Evolutionary conservation across 2,797 vertebrate genomes (phyloP).

Genomic region (Scleropages formosus): DNA sequence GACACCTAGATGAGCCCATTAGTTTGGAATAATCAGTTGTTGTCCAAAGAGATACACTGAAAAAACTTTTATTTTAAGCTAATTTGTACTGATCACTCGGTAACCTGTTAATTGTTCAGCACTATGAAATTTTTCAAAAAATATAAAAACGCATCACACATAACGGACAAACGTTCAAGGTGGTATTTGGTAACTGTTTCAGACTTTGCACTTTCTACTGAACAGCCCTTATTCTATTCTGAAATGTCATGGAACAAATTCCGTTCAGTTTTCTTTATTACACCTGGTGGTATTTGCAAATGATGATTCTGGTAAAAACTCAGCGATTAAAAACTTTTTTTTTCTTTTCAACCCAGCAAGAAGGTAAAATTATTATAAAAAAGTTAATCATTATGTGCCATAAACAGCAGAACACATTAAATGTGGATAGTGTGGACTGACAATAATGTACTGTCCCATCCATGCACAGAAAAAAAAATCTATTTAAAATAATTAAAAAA

Average conservation of each 20-base stretch:
- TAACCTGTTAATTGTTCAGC: not conserved
- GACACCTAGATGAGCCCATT: not conserved
- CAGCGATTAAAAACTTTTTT: conserved; percentile 18
- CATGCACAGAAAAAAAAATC: conserved; percentile 19
- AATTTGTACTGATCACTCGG: no score
- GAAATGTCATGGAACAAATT: not conserved
- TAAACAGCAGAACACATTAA: conserved; percentile 23
- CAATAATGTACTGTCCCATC: conserved; percentile 38
- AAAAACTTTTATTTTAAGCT: no score
- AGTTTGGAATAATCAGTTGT: conserved; percentile 16
- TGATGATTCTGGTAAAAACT: conserved; percentile 7
- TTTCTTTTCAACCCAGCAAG: conserved; percentile 14
- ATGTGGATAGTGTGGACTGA: conserved; percentile 21
- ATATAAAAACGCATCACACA: conserved; percentile 13
- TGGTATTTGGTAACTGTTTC: conserved; percentile 3
- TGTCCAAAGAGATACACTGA: not conserved
- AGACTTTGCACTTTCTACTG: not conserved
- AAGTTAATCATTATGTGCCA: conserved; percentile 31
- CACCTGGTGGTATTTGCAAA: not conserved
- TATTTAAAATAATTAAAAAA: conserved; percentile 25
- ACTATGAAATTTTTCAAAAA: conserved; percentile 17
- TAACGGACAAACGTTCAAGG: not conserved
- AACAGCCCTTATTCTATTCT: not conserved
- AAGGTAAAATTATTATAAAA: conserved; percentile 25
- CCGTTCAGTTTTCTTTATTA: not conserved